Percentiles rank a stretch among this genome's conserved stretches.
phyloP scores from a whole-genome alignment of 2,888 invertebrate genomes.

The Cosmorhoe ocellata region DNA sequence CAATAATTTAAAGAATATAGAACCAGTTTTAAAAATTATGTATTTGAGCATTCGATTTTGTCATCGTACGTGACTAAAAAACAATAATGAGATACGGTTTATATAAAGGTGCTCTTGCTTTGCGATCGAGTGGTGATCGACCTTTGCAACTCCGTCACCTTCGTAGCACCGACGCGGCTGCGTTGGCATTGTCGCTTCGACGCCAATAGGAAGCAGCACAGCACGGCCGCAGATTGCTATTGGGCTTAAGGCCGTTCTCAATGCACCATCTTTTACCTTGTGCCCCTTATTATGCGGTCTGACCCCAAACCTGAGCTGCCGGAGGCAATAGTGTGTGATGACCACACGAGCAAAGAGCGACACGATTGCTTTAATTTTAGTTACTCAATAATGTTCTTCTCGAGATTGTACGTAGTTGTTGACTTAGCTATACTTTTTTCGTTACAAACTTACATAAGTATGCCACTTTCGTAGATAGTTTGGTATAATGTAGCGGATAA shows the following conservation, averaged over 20 bases:
- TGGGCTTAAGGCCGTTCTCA: conserved; percentile 81
- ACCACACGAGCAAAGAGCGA: conserved; percentile 36
- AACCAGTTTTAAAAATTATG: too few species aligned
- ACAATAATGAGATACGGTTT: conserved; percentile 25
- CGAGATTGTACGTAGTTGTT: conserved; percentile 2
- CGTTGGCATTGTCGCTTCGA: conserved; percentile 76
- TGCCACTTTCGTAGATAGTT: conserved; percentile 1
- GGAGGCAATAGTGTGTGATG: conserved; percentile 45
- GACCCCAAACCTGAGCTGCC: conserved; percentile 66
- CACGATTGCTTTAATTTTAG: conserved; percentile 17
- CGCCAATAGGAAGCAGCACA: conserved; percentile 79
- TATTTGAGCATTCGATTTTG: neutral
- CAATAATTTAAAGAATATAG: too few species aligned
- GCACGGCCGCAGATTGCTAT: conserved; percentile 72
- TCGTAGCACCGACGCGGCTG: conserved; percentile 60
- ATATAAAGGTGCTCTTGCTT: conserved; percentile 35
- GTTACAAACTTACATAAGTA: neutral
- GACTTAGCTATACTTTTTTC: conserved; percentile 1
- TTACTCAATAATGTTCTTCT: conserved; percentile 18
- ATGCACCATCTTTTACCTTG: conserved; percentile 83
- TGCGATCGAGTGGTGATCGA: conserved; percentile 60
- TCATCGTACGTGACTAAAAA: conserved; percentile 1
- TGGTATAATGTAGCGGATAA: conserved; percentile 9
- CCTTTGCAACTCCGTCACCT: conserved; percentile 73
- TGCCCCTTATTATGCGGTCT: conserved; percentile 74